Conservation (phyloP, 1,140 invertebrate genomes). For the Aphidius ervi region DNA sequence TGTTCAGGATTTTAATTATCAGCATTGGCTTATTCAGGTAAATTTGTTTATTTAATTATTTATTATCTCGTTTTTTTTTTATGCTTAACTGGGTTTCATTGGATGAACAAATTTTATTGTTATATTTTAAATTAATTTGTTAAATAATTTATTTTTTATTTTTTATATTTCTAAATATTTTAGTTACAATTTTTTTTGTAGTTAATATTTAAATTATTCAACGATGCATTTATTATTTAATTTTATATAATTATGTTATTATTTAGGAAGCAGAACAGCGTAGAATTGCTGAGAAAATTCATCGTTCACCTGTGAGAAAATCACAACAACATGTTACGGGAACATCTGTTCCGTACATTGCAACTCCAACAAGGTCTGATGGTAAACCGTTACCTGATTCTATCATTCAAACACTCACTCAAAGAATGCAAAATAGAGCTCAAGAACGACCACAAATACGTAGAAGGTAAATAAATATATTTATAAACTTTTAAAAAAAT, state of each 20-base stretch:
- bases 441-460: slow-evolving; percentile 51
- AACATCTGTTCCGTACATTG: slow-evolving; percentile 45
- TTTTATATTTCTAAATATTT: no score
- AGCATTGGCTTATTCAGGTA: slow-evolving; percentile 85
- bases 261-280: slow-evolving; percentile 86
- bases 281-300: slow-evolving; percentile 69
- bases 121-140: not conserved
- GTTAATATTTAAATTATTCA: no score
- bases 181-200: not conserved
- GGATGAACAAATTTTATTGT: not conserved
- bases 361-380: slow-evolving; percentile 39
- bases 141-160: not conserved
- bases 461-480: slow-evolving; percentile 35
- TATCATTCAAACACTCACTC: slow-evolving; percentile 68
- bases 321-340: slow-evolving; percentile 45
- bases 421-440: slow-evolving; percentile 64
- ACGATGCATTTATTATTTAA: no score
- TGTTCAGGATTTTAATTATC: slow-evolving; percentile 65
- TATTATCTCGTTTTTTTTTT: no score
- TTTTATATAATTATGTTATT: not conserved
- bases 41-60: no score
- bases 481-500: not conserved
- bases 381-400: slow-evolving; percentile 64
- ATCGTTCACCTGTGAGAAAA: slow-evolving; percentile 44
- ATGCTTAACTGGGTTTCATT: not conserved